phyloP scores from a whole-genome alignment of 2,888 invertebrate genomes.

The Baronia brevicornis region DNA sequence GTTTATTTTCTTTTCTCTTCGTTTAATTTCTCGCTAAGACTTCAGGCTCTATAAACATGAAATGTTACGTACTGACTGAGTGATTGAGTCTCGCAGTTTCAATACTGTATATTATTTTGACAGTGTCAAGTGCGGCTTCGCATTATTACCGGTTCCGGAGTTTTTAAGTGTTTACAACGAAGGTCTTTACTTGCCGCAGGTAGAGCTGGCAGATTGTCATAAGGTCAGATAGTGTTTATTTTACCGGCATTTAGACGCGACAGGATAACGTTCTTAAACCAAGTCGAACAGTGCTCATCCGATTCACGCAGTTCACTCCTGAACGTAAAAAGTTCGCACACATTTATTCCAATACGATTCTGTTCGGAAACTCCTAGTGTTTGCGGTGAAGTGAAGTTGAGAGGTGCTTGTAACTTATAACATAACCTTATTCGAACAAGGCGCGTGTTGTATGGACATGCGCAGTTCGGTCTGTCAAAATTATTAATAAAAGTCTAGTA shows the following conservation, averaged over 20 bases:
- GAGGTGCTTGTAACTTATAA: slow-evolving; percentile 58
- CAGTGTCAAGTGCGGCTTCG: slow-evolving; percentile 68
- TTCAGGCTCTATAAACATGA: slow-evolving; percentile 45
- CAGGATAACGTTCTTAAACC: slow-evolving; percentile 26
- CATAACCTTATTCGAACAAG: slow-evolving; percentile 65
- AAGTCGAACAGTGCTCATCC: slow-evolving; percentile 38
- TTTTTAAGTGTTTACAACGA: slow-evolving; percentile 69
- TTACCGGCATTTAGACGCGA: slow-evolving; percentile 29
- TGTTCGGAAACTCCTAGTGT: slow-evolving; percentile 46
- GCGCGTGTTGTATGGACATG: slow-evolving; percentile 68
- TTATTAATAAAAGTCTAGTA: slow-evolving; percentile 63
- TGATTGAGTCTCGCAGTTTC: slow-evolving; percentile 45
- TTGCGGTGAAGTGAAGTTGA: slow-evolving; percentile 43
- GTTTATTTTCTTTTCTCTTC: slow-evolving; percentile 76
- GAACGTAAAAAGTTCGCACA: slow-evolving; percentile 37
- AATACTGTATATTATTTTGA: slow-evolving; percentile 57
- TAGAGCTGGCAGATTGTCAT: slow-evolving; percentile 57
- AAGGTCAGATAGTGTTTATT: slow-evolving; percentile 49
- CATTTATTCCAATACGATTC: slow-evolving; percentile 52
- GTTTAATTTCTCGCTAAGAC: slow-evolving; percentile 67
- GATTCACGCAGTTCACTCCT: slow-evolving; percentile 26
- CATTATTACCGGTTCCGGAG: slow-evolving; percentile 70
- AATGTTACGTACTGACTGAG: slow-evolving; percentile 47
- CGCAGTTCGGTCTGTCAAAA: slow-evolving; percentile 58
- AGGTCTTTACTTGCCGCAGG: slow-evolving; percentile 64